Base-by-base conservation (phyloP, 1,140 invertebrate species). In the Portunus trituberculatus region DNA sequence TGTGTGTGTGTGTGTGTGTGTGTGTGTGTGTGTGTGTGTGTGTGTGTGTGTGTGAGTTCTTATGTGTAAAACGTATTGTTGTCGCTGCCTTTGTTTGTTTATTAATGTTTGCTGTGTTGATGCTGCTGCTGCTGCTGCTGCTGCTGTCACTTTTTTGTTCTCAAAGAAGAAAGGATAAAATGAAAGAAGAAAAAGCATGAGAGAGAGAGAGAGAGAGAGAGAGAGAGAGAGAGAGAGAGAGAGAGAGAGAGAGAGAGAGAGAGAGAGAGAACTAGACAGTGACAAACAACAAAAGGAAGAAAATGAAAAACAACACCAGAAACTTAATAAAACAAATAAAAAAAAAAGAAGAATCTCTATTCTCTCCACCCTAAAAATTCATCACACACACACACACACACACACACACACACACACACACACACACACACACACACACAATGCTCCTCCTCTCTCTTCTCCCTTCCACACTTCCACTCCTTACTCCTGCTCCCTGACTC, bases 21-120 rank as follows among this genome's bases (percentile, higher is more conserved):
- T 86, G 83, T 86, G 83, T 86, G 83, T 86, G 83, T 86, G 83
- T 86, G 83, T 86, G 83, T 86, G 83, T 86, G 83, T 86, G 83
- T 86, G 83, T 86, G 83, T 86, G 83, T 86, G 83, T 86, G 83
- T 86, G 83, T 29, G 39, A 4, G 52, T 59, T 0, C 12, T 2
- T 4, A 10, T 59, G 52, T 86, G 83, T 86, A 59, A 20, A 59
- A 59, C 52, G 52, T 20, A 59, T 59, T 59, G 52, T 59, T 59
- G 52, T 59, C 39, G 39, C 6, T 39, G 39, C 39, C 6, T 39
- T 39, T 39, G 16, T 59, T 59, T 59, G 16, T 59, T 59, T 59
- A 39, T 20, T 59, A 59, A 12, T 59, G 8, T 59, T 59, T 59
- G 52, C 8, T 59, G 16, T 59, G 52, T 39, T 39, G 39, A 1